Evolutionary conservation across 2,113 vertebrate species (phyloP).

Genomic region (Perca fluviatilis): DNA sequence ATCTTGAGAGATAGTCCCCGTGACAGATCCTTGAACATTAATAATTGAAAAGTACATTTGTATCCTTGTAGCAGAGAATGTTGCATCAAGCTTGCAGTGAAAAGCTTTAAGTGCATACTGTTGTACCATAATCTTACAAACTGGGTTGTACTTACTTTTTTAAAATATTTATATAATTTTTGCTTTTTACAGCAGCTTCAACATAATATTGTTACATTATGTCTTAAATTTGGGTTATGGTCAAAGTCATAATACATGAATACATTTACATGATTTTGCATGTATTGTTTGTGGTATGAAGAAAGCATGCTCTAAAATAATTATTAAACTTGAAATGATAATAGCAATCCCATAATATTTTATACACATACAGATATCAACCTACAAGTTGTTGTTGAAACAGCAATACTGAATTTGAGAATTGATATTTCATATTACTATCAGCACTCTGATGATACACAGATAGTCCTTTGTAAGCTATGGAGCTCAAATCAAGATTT

Average conservation of each 20-base stretch:
- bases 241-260: not conserved
- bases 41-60: not conserved
- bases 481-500: conserved; percentile 51
- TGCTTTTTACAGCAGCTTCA: not conserved
- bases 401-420: not conserved
- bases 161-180: not conserved
- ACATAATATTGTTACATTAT: not conserved
- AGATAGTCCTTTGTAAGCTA: conserved; percentile 11
- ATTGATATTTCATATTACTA: not conserved
- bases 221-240: not conserved
- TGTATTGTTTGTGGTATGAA: not conserved
- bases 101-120: not conserved
- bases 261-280: not conserved
- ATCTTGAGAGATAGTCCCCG: not conserved
- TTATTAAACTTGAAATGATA: conserved; percentile 1
- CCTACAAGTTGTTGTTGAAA: not conserved
- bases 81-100: not conserved
- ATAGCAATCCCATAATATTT: not conserved
- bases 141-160: not conserved
- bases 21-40: not conserved
- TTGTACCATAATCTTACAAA: not conserved
- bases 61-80: not conserved
- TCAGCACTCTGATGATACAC: not conserved
- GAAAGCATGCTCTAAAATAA: not conserved
- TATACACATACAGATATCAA: not conserved